phyloP scores from a whole-genome alignment of 2,113 vertebrate genomes.

The Amia ocellicauda region DNA sequence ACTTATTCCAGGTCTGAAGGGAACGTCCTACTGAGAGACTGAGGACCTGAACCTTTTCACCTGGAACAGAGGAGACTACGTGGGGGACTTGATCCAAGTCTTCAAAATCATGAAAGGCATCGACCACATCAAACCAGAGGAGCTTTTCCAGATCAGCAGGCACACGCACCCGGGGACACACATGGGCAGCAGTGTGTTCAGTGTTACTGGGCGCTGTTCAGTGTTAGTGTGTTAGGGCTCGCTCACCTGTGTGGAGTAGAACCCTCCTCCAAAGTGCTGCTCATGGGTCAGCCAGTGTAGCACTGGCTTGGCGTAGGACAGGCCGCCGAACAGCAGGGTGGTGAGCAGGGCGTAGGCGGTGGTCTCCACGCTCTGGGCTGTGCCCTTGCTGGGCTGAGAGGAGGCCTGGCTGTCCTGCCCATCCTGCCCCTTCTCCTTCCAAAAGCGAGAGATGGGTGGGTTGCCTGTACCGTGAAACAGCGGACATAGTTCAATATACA shows the following conservation, averaged over 20 bases:
- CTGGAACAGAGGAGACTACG: too few relatives aligned
- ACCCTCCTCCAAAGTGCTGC: conserved; percentile 80
- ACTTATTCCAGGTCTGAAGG: too few relatives aligned
- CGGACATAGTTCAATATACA: conserved; percentile 1
- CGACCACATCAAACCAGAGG: too few relatives aligned
- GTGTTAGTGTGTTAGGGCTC: not conserved
- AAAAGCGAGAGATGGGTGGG: conserved; percentile 71
- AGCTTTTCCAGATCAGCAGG: too few relatives aligned
- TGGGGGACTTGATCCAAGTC: too few relatives aligned
- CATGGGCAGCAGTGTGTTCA: not conserved
- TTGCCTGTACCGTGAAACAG: conserved; percentile 56
- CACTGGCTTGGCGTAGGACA: conserved; percentile 71
- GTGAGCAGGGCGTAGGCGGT: conserved; percentile 81
- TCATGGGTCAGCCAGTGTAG: conserved; percentile 84
- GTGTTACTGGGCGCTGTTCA: not conserved
- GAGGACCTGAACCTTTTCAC: too few relatives aligned
- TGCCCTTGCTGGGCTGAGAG: conserved; percentile 49
- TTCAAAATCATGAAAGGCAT: too few relatives aligned
- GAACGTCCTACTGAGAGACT: too few relatives aligned
- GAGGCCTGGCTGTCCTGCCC: conserved; percentile 31
- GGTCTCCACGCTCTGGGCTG: conserved; percentile 77
- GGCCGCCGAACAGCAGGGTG: conserved; percentile 61
- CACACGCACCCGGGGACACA: too few relatives aligned
- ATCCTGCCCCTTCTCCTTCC: conserved; percentile 79
- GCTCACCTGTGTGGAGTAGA: conserved; percentile 80